Evolutionary conservation across 2,888 invertebrate species (phyloP).

Genomic region (Reticulitermes lucifugus): DNA sequence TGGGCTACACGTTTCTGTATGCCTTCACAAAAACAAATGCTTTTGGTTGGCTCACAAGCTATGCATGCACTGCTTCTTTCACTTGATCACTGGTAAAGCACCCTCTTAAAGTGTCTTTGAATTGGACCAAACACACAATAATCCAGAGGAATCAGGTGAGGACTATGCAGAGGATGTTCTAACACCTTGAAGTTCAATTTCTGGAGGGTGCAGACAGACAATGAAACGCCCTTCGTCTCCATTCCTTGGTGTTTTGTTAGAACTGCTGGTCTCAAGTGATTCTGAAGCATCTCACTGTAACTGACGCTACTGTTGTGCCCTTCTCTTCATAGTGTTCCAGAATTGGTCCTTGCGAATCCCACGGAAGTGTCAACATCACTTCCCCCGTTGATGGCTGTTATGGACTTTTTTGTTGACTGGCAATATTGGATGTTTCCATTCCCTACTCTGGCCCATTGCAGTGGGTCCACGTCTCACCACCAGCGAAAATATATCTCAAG

Average conservation of each 20-base stretch:
- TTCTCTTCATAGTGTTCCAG: neutral
- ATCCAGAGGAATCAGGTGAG: neutral
- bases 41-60: neutral
- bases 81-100: neutral
- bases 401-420: slow-evolving; percentile 5
- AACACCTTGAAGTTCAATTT: neutral
- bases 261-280: neutral
- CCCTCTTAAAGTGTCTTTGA: neutral
- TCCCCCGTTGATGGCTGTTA: neutral
- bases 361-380: neutral
- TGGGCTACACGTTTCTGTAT: no score
- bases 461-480: slow-evolving; percentile 24
- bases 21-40: no score
- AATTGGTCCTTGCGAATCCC: neutral
- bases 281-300: neutral
- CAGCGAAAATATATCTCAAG: neutral
- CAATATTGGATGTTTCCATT: slow-evolving; percentile 6
- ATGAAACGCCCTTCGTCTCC: no score
- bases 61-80: slow-evolving; percentile 1
- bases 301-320: neutral
- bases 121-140: neutral
- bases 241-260: neutral
- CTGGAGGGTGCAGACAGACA: neutral
- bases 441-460: neutral
- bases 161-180: neutral